Evolutionary conservation across 2,888 invertebrate species (phyloP).

Genomic region (Punctoribates punctum): DNA sequence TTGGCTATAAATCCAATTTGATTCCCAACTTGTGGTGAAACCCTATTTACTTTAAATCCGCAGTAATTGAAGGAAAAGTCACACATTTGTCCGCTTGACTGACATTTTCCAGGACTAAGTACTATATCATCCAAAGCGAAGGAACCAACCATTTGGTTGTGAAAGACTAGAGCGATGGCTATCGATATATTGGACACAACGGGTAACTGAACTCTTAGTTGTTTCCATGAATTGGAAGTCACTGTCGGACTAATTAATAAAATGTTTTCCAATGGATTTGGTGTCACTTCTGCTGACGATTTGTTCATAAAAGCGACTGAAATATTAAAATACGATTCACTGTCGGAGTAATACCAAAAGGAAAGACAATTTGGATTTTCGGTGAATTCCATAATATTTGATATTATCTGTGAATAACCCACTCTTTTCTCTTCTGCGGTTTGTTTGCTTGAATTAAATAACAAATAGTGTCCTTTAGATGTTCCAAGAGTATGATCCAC

Average conservation of each 20-base stretch:
- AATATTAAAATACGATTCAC: slow-evolving; percentile 3
- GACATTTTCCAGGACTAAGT: not conserved
- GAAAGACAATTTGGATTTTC: slow-evolving; percentile 22
- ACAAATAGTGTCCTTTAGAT: slow-evolving; percentile 22
- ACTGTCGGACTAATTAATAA: not conserved
- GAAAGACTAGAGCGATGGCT: not conserved
- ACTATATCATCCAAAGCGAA: slow-evolving; percentile 16
- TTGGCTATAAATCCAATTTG: not conserved
- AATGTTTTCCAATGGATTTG: not conserved
- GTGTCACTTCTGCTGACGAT: not conserved
- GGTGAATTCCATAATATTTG: not conserved
- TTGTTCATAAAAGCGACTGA: not conserved
- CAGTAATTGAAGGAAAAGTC: slow-evolving; percentile 9
- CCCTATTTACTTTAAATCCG: not conserved
- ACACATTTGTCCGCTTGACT: not conserved
- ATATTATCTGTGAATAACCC: not conserved
- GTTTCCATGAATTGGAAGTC: not conserved
- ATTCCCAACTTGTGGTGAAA: not conserved
- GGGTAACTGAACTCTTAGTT: not conserved
- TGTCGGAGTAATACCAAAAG: slow-evolving; percentile 29
- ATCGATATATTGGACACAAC: not conserved
- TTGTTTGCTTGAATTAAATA: not conserved
- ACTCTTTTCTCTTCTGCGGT: not conserved
- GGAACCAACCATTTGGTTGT: not conserved
- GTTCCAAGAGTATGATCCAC: slow-evolving; percentile 23